Evolutionary conservation across 2,888 invertebrate species (phyloP), one percentile per base, ranked within the genome.

Genomic region (Colletes collaris): DNA sequence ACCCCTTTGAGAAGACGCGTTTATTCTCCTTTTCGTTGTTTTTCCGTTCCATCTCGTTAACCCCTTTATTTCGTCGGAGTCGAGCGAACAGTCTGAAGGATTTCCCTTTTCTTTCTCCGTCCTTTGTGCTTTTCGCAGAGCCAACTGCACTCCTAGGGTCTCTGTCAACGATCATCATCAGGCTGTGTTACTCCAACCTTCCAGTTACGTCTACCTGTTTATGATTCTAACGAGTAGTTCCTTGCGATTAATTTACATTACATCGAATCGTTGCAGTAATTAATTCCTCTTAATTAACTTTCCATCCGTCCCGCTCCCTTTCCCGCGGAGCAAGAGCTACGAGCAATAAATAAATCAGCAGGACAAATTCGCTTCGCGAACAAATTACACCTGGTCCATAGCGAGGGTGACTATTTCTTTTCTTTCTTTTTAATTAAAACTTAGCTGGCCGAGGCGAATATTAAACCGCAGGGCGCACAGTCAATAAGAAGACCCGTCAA

Each of bases 31-130:
- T 76, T 81, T 79, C 79, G 81, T 80, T 83, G 85, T 86, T 85
- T 86, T 83, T 77, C 78, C 85, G 77, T 85, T 87, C 82, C 81
- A 76, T 81, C 83, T 87, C 86, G 86, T 87, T 87, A 87, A 86
- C 81, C 79, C 85, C 83, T 86, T 85, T 86, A 86, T 78, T 77
- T 73, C 69, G 72, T 76, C 76, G 74, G 83, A 85, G 81, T 81
- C 74, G 76, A 46, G 74, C 76, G 80, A 81, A 77, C 76, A 78
- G 82, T 76, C 85, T 83, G 74, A 79, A 84, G 82, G 74, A 81
- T 72, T 81, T 81, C 65, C 73, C 75, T 59, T 74, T 75, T 69
- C 62, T 62, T 59, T 60, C 59, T 56, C 66, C 68, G 35, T 70
- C 55, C 81, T 81, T 83, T 84, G 79, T 79, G 77, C 80, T 64